A percentile compares a stretch with the other conserved stretches of the same genome.
phyloP scores from a whole-genome alignment of 2,888 invertebrate species.

The Argynnis bischoffii region DNA sequence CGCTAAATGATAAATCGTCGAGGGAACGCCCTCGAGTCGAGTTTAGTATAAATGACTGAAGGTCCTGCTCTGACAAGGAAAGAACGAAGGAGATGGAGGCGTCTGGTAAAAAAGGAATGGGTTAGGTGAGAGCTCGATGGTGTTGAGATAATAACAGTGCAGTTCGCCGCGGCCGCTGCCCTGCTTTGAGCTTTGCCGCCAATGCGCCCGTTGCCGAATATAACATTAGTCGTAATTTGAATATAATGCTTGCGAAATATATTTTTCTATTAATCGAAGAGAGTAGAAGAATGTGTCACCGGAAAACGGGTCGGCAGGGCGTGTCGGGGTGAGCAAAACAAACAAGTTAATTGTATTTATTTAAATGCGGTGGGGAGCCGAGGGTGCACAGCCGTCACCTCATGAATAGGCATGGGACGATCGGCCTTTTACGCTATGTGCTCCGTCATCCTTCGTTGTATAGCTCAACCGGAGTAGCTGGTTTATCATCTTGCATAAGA shows the following conservation, averaged over 20 bases:
- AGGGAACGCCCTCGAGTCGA: constrained; percentile 74
- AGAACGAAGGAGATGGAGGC: constrained; percentile 66
- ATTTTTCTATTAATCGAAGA: constrained; percentile 16
- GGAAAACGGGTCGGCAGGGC: constrained; percentile 61
- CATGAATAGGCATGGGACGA: constrained; percentile 74
- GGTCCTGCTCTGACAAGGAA: constrained; percentile 58
- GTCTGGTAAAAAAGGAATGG: constrained; percentile 77
- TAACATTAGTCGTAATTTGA: constrained; percentile 71
- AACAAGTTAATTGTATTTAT: constrained; percentile 83
- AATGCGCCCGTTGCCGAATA: constrained; percentile 65
- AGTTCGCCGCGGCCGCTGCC: constrained; percentile 54
- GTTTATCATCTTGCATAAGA: constrained; percentile 24
- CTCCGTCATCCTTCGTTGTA: constrained; percentile 58
- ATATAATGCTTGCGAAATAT: constrained; percentile 60
- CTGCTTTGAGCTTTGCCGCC: constrained; percentile 64
- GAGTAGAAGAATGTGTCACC: constrained; percentile 56
- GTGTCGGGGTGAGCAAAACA: constrained; percentile 73
- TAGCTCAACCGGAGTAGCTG: constrained; percentile 43
- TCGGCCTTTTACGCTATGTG: constrained; percentile 66
- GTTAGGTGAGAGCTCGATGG: constrained; percentile 77
- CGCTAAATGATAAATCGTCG: constrained; percentile 81
- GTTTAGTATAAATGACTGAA: constrained; percentile 69
- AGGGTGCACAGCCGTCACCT: constrained; percentile 68
- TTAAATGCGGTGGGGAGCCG: constrained; percentile 69
- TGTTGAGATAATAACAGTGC: constrained; percentile 83